phyloP scores from a whole-genome alignment of 2,888 invertebrate genomes.

The Ommatoiulus sabulosus region DNA sequence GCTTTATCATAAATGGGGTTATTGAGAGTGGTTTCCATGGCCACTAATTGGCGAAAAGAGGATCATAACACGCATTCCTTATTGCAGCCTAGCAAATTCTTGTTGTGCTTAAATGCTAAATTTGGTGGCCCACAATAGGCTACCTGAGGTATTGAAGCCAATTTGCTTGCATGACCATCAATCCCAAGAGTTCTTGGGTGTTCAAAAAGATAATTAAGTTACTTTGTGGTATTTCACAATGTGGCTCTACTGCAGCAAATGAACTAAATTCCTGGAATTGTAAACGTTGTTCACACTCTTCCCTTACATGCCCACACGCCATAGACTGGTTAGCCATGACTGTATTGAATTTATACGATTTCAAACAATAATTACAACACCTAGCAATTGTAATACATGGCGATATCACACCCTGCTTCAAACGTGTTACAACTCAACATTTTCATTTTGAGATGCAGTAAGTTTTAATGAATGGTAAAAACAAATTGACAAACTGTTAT shows the following conservation, averaged over 20 bases:
- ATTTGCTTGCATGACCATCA: slow-evolving; percentile 21
- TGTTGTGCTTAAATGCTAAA: slow-evolving; percentile 7
- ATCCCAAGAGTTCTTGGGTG: background rate
- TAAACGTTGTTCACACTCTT: background rate
- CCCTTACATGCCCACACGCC: too few relatives aligned
- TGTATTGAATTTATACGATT: background rate
- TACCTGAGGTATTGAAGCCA: background rate
- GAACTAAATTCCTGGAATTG: background rate
- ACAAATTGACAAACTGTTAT: too few relatives aligned
- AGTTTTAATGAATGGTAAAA: too few relatives aligned
- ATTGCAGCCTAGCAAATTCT: background rate
- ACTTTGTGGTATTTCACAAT: background rate
- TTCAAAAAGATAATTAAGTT: background rate
- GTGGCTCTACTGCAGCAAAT: background rate
- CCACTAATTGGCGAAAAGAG: slow-evolving; percentile 1
- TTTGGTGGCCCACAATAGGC: background rate
- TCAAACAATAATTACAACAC: too few relatives aligned
- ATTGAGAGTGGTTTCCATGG: background rate
- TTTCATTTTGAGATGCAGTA: too few relatives aligned
- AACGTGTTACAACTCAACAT: too few relatives aligned
- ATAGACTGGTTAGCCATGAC: background rate
- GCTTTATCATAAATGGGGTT: slow-evolving; percentile 2
- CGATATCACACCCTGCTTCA: background rate
- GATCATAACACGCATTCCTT: slow-evolving; percentile 19
- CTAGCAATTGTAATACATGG: too few relatives aligned